A percentile compares a stretch with the other conserved stretches of the same genome.
These are phyloP conservation scores for Euschistus heros DNA, from an alignment of 1,140 invertebrate species.

Conservation along the genomic window DNA sequence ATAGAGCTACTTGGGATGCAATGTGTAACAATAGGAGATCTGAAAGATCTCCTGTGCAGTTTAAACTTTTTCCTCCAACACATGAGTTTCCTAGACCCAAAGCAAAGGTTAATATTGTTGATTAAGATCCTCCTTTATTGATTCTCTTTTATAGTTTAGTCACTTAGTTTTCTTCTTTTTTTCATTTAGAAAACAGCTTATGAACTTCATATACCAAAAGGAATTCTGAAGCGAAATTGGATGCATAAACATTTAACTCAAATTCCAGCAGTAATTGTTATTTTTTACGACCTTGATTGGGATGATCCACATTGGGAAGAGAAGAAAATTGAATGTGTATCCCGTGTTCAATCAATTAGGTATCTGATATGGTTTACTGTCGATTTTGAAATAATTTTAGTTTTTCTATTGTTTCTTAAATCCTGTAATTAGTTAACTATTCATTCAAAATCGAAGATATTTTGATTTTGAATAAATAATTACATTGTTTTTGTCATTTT, in stretches of 20 bases:
- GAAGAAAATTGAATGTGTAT: slow-evolving; percentile 85
- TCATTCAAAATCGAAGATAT: too few species aligned
- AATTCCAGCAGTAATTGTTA: slow-evolving; percentile 82
- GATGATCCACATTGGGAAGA: slow-evolving; percentile 87
- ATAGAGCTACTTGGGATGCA: slow-evolving; percentile 85
- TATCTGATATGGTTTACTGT: slow-evolving; percentile 33
- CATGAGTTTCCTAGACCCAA: slow-evolving; percentile 85
- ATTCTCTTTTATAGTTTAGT: background rate
- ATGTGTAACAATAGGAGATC: slow-evolving; percentile 69
- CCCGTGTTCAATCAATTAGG: slow-evolving; percentile 77
- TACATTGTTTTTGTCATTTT: slow-evolving; percentile 20
- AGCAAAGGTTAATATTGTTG: slow-evolving; percentile 51
- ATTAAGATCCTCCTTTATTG: background rate
- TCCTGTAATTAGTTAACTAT: too few species aligned
- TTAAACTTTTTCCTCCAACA: slow-evolving; percentile 63
- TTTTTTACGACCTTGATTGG: slow-evolving; percentile 97
- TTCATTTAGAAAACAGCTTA: slow-evolving; percentile 64
- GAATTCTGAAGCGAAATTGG: slow-evolving; percentile 92
- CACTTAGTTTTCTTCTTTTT: slow-evolving; percentile 24
- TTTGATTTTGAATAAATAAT: background rate
- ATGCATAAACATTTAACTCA: slow-evolving; percentile 85
- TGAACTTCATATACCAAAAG: slow-evolving; percentile 93
- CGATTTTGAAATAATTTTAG: too few species aligned
- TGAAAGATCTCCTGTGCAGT: slow-evolving; percentile 73
- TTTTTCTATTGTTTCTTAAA: too few species aligned